Base-by-base conservation (phyloP, 1,140 invertebrate species). In the Aphelinus certus region DNA sequence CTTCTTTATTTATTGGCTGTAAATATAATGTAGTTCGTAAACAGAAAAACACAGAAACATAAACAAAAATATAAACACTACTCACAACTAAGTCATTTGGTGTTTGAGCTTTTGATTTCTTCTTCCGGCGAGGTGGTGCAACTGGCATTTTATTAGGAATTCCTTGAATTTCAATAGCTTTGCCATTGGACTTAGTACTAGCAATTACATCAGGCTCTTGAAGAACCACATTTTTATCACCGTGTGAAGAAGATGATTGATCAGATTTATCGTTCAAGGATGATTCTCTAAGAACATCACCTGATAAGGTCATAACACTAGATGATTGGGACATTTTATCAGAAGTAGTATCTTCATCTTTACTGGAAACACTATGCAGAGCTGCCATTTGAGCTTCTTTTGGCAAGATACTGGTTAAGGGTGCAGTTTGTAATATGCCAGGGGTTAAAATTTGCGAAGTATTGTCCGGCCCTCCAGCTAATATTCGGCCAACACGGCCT, bases 131-230 rank as follows among this genome's bases (percentile, higher is more conserved):
- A 4, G 95, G 95, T 64, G 95, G 95, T 55, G 95, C 95, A 57
- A 96, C 88, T 3, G 95, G 94, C 76, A 84, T 88, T 70, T 94
- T 89, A 3, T 93, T 92, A 72, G 77, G 65, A 53, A 78, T 68
- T 3, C 57, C 67, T 70, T 76, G 75, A 49, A 57, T 42, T 72
- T 81, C 80, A 67, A 83, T 82, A 5, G 71, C 73, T 78, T 89
- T 89, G 55, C 85, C 83, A 72, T 86, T 86, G 81, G 91, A 91
- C 88, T 97, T 97, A 71, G 96, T 96, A 87, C 96, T 97, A 64
- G 95, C 95, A 75, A 98, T 96, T 78, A 98, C 94, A 88, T 98
- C 96, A 46, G 96, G 96, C 85, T 97, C 96, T 86, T 94, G 93
- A 81, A 93, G 83, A 60, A 88, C 83, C 62, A 86, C 83, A 76